Evolutionary conservation across 2,113 vertebrate genomes (phyloP).

Genomic region (Nyctibius bracteatus): DNA sequence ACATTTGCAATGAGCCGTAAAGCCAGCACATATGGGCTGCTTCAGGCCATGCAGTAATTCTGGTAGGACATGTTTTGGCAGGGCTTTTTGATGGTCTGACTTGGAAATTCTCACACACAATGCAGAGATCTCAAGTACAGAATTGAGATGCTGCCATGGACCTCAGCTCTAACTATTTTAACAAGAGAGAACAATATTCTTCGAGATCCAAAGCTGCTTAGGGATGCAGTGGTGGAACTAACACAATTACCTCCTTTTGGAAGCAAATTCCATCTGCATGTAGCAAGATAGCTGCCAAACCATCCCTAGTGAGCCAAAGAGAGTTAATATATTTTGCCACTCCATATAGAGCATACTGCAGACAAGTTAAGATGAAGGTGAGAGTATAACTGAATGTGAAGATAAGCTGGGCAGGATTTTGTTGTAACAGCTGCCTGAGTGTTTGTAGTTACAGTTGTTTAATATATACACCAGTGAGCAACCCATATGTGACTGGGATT

Average conservation of each 20-base stretch:
- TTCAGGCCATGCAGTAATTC: background rate
- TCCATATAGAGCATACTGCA: background rate
- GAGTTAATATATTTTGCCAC: background rate
- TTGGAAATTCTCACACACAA: background rate
- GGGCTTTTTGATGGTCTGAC: background rate
- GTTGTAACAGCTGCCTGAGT: background rate
- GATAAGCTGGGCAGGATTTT: background rate
- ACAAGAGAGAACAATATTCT: background rate
- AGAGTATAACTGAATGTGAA: background rate
- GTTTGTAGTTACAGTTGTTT: background rate
- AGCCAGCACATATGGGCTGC: background rate
- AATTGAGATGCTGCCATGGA: background rate
- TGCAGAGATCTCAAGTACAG: background rate
- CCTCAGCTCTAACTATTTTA: background rate
- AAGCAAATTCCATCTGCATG: background rate
- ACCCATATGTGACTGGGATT: background rate
- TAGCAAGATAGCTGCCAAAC: background rate
- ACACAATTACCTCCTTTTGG: background rate
- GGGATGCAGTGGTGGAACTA: background rate
- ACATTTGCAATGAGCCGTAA: background rate
- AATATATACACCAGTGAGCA: background rate
- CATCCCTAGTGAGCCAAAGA: background rate
- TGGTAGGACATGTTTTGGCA: background rate
- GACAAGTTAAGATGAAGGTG: background rate
- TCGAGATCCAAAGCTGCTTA: background rate